These are phyloP conservation scores for Tupaia chinensis DNA, from an alignment of 2,113 vertebrate species.

Conservation along the genomic window DNA sequence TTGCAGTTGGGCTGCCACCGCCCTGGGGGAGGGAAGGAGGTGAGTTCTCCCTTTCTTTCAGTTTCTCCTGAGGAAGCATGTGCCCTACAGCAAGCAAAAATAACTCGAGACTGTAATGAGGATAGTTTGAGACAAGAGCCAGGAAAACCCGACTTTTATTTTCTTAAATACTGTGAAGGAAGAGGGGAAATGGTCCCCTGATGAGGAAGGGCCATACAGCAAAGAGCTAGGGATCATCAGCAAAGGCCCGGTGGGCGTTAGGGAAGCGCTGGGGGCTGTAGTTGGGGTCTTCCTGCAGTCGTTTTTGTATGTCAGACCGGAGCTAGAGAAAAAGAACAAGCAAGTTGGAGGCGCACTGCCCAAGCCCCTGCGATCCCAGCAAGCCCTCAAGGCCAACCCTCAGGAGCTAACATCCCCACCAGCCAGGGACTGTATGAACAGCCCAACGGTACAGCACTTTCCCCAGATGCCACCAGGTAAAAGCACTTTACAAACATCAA, in stretches of 20 bases:
- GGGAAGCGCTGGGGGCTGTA: constrained; percentile 93
- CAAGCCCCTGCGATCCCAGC: neutral
- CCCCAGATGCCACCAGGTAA: constrained; percentile 50
- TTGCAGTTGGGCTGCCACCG: no score
- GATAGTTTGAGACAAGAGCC: constrained; percentile 63
- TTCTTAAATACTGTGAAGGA: constrained; percentile 83
- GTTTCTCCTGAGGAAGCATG: no score
- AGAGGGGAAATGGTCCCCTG: constrained; percentile 58
- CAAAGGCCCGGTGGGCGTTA: constrained; percentile 91
- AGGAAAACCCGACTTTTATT: constrained; percentile 85
- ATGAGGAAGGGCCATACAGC: constrained; percentile 14
- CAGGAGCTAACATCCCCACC: constrained; percentile 22
- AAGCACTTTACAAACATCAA: neutral
- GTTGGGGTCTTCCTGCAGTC: constrained; percentile 92
- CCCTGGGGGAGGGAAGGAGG: no score
- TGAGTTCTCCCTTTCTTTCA: no score
- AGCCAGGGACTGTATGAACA: neutral
- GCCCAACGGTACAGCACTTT: constrained; percentile 33
- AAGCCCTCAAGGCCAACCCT: constrained; percentile 46
- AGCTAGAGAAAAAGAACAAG: constrained; percentile 85
- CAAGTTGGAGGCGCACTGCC: neutral
- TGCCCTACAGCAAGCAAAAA: no score
- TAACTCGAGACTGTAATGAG: neutral
- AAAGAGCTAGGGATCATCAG: constrained; percentile 87
- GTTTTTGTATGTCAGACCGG: constrained; percentile 92